phyloP scores from a whole-genome alignment of 2,888 invertebrate species.

The Ganaspis brasiliensis region DNA sequence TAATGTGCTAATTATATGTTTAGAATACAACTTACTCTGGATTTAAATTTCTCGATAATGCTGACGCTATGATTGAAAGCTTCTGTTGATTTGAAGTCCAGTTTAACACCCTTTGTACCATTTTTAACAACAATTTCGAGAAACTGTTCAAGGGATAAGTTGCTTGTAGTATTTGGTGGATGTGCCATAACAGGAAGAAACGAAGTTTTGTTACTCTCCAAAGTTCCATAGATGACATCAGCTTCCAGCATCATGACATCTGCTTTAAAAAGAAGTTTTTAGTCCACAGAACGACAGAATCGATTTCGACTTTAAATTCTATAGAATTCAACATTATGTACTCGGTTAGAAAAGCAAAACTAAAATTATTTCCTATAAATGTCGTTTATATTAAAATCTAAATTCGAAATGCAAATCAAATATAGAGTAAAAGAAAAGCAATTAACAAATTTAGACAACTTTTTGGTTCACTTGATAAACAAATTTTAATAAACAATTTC shows the following conservation, averaged over 20 bases:
- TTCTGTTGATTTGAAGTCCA: constrained; percentile 92
- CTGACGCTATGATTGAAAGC: constrained; percentile 85
- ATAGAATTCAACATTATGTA: too few species aligned
- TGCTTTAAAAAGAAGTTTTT: constrained; percentile 43
- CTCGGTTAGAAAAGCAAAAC: too few species aligned
- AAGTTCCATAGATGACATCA: constrained; percentile 88
- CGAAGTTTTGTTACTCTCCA: constrained; percentile 78
- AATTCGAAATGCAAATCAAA: too few species aligned
- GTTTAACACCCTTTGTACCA: constrained; percentile 89
- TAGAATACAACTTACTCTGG: constrained; percentile 75
- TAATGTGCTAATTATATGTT: too few species aligned
- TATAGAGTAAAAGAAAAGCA: too few species aligned
- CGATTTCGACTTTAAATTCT: constrained; percentile 63
- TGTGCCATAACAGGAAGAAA: constrained; percentile 92
- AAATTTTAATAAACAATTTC: too few species aligned
- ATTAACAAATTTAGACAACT: too few species aligned
- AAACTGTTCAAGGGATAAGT: constrained; percentile 89
- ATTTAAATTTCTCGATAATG: constrained; percentile 78
- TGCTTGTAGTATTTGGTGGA: constrained; percentile 88
- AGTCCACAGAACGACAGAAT: constrained; percentile 64
- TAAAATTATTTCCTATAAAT: neutral
- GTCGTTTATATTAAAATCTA: too few species aligned
- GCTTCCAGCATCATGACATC: constrained; percentile 91
- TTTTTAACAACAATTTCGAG: constrained; percentile 83
- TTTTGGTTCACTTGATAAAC: too few species aligned